Evolutionary conservation across 1,140 invertebrate species (phyloP).

Genomic region (Laupala kohalensis): DNA sequence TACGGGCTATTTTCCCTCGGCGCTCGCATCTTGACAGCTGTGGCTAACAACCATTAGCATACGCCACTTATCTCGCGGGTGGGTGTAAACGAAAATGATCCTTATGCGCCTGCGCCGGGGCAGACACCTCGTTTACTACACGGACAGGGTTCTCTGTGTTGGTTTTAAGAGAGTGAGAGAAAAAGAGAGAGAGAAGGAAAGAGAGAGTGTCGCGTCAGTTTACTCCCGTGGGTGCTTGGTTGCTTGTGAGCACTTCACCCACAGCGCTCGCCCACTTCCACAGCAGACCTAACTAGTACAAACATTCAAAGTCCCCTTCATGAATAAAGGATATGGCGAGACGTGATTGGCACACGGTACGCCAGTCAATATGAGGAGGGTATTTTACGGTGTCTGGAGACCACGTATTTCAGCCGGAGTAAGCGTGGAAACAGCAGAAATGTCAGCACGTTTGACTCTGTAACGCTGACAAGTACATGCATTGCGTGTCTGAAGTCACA

Average conservation of each 20-base stretch:
- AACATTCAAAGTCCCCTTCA: not conserved
- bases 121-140: conserved; percentile 6
- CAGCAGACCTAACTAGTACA: not conserved
- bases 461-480: too few species aligned
- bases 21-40: conserved; percentile 4
- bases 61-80: conserved; percentile 2
- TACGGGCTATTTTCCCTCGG: conserved; percentile 6
- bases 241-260: too few species aligned
- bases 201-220: too few species aligned
- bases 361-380: not conserved
- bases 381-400: too few species aligned
- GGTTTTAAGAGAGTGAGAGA: not conserved
- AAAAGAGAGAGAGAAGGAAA: too few species aligned
- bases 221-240: too few species aligned
- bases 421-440: too few species aligned
- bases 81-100: not conserved
- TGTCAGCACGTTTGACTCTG: too few species aligned
- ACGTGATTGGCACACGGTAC: not conserved
- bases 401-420: too few species aligned
- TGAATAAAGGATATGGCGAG: not conserved
- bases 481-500: too few species aligned
- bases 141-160: not conserved
- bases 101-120: not conserved
- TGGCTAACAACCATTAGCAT: conserved; percentile 1
- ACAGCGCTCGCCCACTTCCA: not conserved